Base-by-base conservation (phyloP, 2,113 vertebrate species). In the Perca schrenkii region DNA sequence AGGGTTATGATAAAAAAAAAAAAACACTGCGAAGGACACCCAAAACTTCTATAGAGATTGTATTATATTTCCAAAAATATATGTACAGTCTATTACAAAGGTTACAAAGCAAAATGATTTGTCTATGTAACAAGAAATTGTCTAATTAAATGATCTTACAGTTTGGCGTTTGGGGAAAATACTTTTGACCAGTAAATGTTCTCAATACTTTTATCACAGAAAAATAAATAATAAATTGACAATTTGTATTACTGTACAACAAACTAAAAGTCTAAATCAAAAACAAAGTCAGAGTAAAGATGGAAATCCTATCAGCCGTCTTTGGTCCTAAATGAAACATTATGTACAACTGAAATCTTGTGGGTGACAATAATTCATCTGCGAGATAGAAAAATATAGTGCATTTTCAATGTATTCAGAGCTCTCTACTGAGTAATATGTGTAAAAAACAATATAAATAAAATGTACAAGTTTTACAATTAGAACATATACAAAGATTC, bases 31-130 rank as follows among this genome's bases (percentile, higher is more conserved):
- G 83, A 78, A 73, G 25, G 86, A 91, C 76, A 78, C 83, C 10
- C 53, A 50, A 15, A 81, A 70, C 87, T 93, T 94, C 92, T 94
- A 89, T 94, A 94, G 96, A 98, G 97, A 96, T 97, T 96, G 96
- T 96, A 96, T 97, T 98, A 97, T 98, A 99, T 97, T 99, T 99
- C 96, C 97, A 99, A 99, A 99, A 99, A 99, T 99, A 99, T 99
- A 99, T 99, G 97, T 99, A 99, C 98, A 99, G 98, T 99, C 98
- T 99, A 98, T 98, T 99, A 99, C 98, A 99, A 99, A 99, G 97
- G 96, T 99, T 98, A 99, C 97, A 99, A 99, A 98, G 98, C 96
- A 95, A 97, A 97, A 97, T 92, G 96, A 97, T 97, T 96, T 94
- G 95, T 98, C 96, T 97, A 97, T 96, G 96, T 97, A 96, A 97